Base-by-base conservation (phyloP, 1,140 invertebrate species). In the Drosophila dunni region DNA sequence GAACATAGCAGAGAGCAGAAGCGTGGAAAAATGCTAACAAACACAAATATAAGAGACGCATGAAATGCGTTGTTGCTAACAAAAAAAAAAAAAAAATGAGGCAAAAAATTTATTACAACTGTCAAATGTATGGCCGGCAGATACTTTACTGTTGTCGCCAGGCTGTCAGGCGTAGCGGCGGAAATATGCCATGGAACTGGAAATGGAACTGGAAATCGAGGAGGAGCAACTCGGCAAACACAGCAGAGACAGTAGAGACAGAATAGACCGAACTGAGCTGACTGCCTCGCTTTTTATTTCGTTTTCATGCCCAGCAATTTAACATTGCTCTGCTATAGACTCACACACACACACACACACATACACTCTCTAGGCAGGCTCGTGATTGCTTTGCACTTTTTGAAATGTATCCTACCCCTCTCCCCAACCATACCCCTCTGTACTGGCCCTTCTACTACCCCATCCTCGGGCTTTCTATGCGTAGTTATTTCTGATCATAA, bases 401-500 rank as follows among this genome's bases (percentile, higher is more conserved):
- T 68, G 69, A 74, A 78, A 84, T 78, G 68, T 74, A 45, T 29
- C 44, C 17, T 29, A 4, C 9, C 29, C 11, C 3, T 3, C 1
- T 9, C 11, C 50, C 50, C 10, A 13, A 5, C 38, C 34, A 9
- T 2, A 29, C 7, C 7, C 45, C 44, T 11, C 24, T 42, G 34
- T 40, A 11, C 13, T 63, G 29, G 6, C 3, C 24, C 6, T 29
- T 6, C 24, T 29, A 5, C 24, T 29, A 29, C 24, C 24, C 24
- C 24, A 29, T 4, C 24, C 42, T 45, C 75, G 67, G 29, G 17
- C 15, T 34, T 6, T 42, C 80, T 84, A 62, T 83, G 83, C 83
- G 79, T 86, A 86, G 83, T 83, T 86, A 86, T 89, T 86, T 83
- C 81, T 84, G 84, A 89, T 89, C 84, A 91, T 90, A 90, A 88